Percentiles rank a stretch among this genome's conserved stretches.
phyloP scores from a whole-genome alignment of 2,113 vertebrate genomes.

The Beaufortia kweichowensis region DNA sequence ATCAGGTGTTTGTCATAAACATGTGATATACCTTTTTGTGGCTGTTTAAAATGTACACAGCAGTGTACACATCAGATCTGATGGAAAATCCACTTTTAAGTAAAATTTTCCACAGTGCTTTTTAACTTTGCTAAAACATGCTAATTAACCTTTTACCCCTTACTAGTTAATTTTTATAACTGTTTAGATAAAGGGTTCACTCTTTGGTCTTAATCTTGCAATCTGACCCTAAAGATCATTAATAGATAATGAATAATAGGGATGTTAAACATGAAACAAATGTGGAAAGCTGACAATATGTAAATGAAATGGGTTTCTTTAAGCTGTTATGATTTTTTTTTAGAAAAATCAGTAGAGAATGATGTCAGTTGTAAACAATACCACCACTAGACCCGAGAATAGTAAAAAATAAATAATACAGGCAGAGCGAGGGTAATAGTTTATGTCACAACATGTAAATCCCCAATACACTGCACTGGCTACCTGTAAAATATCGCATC shows the following conservation, averaged over 20 bases:
- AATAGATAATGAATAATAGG: constrained; percentile 53
- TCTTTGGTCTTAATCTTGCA: constrained; percentile 18
- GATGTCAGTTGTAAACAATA: too few relatives aligned
- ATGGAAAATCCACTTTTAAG: not conserved
- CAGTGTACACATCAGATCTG: not conserved
- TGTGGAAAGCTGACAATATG: too few relatives aligned
- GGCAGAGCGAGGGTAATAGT: too few relatives aligned
- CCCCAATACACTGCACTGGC: too few relatives aligned
- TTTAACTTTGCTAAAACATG: constrained; percentile 62
- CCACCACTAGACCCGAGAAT: too few relatives aligned
- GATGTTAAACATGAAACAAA: constrained; percentile 46
- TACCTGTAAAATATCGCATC: too few relatives aligned
- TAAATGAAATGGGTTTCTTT: too few relatives aligned
- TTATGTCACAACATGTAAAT: too few relatives aligned
- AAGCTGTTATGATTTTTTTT: too few relatives aligned
- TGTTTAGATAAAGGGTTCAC: constrained; percentile 33
- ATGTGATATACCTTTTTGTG: not conserved
- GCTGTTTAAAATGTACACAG: not conserved
- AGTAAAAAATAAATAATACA: too few relatives aligned
- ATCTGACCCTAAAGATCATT: constrained; percentile 49
- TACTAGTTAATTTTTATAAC: constrained; percentile 49
- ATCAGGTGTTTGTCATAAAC: too few relatives aligned
- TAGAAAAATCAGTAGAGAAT: too few relatives aligned
- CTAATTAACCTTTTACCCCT: constrained; percentile 34
- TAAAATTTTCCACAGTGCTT: not conserved